Evolutionary conservation across 1,140 invertebrate genomes (phyloP), one percentile per base, ranked within the genome.

Genomic region (Drosophila sproati): DNA sequence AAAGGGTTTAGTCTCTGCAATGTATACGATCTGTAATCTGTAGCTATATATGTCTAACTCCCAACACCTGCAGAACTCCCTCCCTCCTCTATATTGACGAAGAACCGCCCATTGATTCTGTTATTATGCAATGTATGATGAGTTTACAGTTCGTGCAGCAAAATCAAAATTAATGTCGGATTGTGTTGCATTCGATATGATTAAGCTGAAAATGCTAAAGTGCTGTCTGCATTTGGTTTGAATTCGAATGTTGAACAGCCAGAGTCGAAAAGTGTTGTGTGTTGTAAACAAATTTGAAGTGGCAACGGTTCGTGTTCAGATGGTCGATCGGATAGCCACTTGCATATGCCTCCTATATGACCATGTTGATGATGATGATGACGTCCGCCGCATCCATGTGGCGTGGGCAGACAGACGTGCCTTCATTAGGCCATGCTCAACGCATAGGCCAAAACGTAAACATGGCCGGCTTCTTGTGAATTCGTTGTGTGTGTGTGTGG

Each of bases 161-260:
- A 48, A 61, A 73, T 74, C 64, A 85, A 85, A 85, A 85, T 85
- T 85, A 85, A 85, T 66, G 77, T 73, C 66, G 69, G 64, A 80
- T 78, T 82, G 79, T 78, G 70, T 61, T 68, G 79, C 78, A 52
- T 81, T 76, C 62, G 35, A 69, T 43, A 77, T 82, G 79, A 82
- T 82, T 81, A 82, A 82, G 79, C 79, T 43, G 74, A 63, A 78
- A 57, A 52, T 77, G 31, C 48, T 70, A 45, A 29, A 43, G 51
- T 39, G 66, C 41, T 67, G 66, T 20, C 20, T 20, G 20, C 20
- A 20, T 20, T 20, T 20, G 20, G 20, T 20, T 20, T 20, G 20
- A 20, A 20, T 20, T 20, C 20, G 20, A 20, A 20, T 20, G 20
- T 20, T 20, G 20, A 20, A 20, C n/a, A 47, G 64, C 7, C 3